Evolutionary conservation across 2,113 vertebrate species (phyloP), one percentile per base, ranked within the genome.

Genomic region (Tupaia tana): DNA sequence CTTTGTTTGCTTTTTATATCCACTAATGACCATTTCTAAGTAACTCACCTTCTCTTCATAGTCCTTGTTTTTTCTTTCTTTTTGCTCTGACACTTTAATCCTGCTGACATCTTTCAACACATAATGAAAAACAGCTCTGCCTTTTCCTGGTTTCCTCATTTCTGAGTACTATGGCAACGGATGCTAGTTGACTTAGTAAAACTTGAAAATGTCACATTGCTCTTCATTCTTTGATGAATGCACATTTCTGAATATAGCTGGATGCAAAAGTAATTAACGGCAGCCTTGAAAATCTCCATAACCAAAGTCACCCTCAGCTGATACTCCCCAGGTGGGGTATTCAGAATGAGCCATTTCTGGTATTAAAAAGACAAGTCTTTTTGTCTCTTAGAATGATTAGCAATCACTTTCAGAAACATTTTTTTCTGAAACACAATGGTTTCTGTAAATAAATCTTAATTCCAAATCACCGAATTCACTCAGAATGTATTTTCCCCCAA

Each of bases 201-300:
- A 96, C 95, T 98, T 97, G 94, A 96, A 98, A 98, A 98, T 94
- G 90, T 98, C 97, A 96, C 98, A 97, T 97, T 96, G 93, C 97
- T 97, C 91, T 97, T 96, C 94, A 85, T 91, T 97, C 94, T 96
- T 95, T 98, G 97, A 98, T 98, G 97, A 98, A 97, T 97, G 91
- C 91, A 97, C 95, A 96, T 97, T 96, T 96, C 97, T 98, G 96
- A 98, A 96, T 94, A 95, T 58, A 90, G 82, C 95, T 97, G 64
- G 67, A 95, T 93, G 89, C 87, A 95, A 94, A 81, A 97, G 94
- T 91, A 95, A 93, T 97, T 97, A 98, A 97, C 97, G 94, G 96
- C 90, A 98, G 96, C 52, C 93, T 98, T 96, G 91, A 96, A 94
- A 97, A 97, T 95, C 94, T 93, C 94, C 73, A 52, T 56, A 69